Conservation (phyloP, 2,888 invertebrate species). For the Drosophila atripex region DNA sequence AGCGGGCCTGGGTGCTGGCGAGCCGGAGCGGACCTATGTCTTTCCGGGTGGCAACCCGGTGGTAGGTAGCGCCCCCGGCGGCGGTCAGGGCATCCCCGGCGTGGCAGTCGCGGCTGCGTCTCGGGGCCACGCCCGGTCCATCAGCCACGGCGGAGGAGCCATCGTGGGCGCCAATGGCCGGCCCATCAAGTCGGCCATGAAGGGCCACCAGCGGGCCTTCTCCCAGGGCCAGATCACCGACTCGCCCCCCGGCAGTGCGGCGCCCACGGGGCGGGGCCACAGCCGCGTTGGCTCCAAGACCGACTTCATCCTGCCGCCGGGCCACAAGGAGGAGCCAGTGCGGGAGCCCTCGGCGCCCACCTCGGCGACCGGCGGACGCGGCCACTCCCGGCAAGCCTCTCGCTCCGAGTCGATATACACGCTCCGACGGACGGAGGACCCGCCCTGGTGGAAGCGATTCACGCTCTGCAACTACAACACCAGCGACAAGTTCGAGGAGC, state of each 20-base stretch:
- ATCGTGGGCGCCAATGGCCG: slow-evolving; percentile 85
- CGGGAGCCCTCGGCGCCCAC: slow-evolving; percentile 85
- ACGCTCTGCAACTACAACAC: slow-evolving; percentile 87
- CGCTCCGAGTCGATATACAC: slow-evolving; percentile 96
- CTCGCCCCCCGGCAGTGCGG: slow-evolving; percentile 78
- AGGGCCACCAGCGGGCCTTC: slow-evolving; percentile 92
- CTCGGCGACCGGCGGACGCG: slow-evolving; percentile 85
- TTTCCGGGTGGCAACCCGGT: slow-evolving; percentile 77
- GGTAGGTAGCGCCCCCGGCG: slow-evolving; percentile 67
- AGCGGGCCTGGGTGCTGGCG: slow-evolving; percentile 40
- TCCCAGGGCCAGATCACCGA: slow-evolving; percentile 94
- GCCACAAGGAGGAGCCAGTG: slow-evolving; percentile 91
- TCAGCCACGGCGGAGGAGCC: slow-evolving; percentile 91
- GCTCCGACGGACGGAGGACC: slow-evolving; percentile 89
- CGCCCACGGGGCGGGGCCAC: slow-evolving; percentile 86
- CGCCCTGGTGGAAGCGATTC: slow-evolving; percentile 89
- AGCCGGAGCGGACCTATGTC: slow-evolving; percentile 83
- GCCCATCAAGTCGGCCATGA: slow-evolving; percentile 89
- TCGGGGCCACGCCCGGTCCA: slow-evolving; percentile 90
- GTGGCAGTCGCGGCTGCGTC: slow-evolving; percentile 61
- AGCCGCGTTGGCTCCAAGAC: slow-evolving; percentile 93
- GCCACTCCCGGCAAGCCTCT: slow-evolving; percentile 94
- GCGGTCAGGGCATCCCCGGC: slow-evolving; percentile 67
- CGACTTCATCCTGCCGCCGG: slow-evolving; percentile 94
- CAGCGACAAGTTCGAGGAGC: slow-evolving; percentile 87